Evolutionary conservation across 2,888 invertebrate genomes (phyloP).

Genomic region (Andricus quercusramuli): DNA sequence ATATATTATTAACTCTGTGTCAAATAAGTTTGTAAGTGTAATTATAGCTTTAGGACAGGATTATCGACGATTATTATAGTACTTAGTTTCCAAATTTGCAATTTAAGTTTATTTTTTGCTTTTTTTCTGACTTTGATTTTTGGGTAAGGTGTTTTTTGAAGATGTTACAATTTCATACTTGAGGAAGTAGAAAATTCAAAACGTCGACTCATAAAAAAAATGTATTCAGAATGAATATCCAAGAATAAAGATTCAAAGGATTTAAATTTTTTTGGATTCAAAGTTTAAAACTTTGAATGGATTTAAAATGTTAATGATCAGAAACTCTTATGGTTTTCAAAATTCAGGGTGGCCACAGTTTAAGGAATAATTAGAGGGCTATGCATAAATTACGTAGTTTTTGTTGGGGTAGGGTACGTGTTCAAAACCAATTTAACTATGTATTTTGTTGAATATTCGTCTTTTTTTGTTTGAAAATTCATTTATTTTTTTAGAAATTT

Average conservation of each 20-base stretch:
- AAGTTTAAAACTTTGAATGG: too few relatives aligned
- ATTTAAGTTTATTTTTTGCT: not conserved
- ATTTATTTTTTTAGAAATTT: too few relatives aligned
- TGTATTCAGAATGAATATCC: not conserved
- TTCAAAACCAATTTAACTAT: too few relatives aligned
- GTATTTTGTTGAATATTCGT: too few relatives aligned
- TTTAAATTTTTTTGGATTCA: too few relatives aligned
- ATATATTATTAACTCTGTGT: slow-evolving; percentile 10
- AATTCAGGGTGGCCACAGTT: not conserved
- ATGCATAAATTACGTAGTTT: too few relatives aligned
- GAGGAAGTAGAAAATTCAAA: not conserved
- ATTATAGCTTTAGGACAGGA: not conserved
- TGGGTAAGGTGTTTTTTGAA: not conserved
- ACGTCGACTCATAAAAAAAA: not conserved
- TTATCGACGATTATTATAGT: slow-evolving; percentile 7
- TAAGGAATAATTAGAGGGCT: too few relatives aligned
- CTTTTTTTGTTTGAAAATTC: too few relatives aligned
- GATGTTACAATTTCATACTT: not conserved
- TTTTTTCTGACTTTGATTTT: not conserved
- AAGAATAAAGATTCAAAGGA: not conserved
- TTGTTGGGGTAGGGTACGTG: too few relatives aligned
- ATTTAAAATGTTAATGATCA: not conserved
- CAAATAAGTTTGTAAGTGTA: not conserved
- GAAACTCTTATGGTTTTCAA: not conserved
- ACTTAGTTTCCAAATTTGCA: slow-evolving; percentile 1